Evolutionary conservation across 1,140 invertebrate genomes (phyloP).

Genomic region (Orussus abietinus): DNA sequence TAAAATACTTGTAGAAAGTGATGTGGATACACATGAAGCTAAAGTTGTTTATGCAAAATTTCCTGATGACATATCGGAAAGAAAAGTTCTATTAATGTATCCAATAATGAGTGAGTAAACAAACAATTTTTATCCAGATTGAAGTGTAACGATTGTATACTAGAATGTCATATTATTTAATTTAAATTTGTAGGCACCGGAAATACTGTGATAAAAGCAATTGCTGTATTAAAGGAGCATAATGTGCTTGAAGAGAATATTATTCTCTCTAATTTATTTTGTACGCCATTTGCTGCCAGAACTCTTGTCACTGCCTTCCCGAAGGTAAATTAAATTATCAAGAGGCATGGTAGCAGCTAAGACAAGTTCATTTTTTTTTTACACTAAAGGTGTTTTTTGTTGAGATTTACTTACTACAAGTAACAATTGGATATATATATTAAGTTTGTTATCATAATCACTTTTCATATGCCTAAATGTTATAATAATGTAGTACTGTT

Average conservation of each 20-base stretch:
- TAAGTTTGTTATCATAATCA: no score
- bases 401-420: no score
- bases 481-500: no score
- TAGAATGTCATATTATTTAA: constrained; percentile 5
- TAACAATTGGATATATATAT: constrained; percentile 10
- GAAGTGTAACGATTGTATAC: constrained; percentile 1
- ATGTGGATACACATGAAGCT: constrained; percentile 93
- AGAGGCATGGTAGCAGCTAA: no score
- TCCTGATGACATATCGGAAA: constrained; percentile 86
- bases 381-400: no score
- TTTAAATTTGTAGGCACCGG: constrained; percentile 64
- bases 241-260: constrained; percentile 90
- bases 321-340: constrained; percentile 60
- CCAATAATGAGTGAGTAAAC: constrained; percentile 86
- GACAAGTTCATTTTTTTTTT: no score
- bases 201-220: constrained; percentile 91
- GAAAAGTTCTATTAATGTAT: constrained; percentile 96
- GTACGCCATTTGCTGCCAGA: constrained; percentile 86
- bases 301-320: constrained; percentile 85
- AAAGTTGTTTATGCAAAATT: constrained; percentile 97
- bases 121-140: constrained; percentile 1
- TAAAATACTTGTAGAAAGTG: constrained; percentile 96
- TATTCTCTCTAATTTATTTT: constrained; percentile 94
- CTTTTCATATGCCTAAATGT: no score
- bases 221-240: constrained; percentile 90